Evolutionary conservation across 2,797 vertebrate genomes (phyloP).

Genomic region (Buphagus erythrorhynchus): DNA sequence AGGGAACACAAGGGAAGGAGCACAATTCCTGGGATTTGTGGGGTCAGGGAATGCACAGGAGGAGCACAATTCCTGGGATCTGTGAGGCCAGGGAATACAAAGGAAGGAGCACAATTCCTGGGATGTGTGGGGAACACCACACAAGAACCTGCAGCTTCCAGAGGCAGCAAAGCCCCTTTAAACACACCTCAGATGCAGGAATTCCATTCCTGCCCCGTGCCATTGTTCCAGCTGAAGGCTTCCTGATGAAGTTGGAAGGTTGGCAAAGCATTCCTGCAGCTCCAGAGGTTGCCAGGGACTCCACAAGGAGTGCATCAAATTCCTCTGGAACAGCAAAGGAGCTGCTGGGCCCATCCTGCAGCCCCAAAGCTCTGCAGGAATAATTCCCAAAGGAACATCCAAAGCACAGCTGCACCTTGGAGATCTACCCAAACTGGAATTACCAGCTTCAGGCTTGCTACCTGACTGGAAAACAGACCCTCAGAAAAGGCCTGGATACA

Average conservation of each 20-base stretch:
- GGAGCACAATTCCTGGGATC: not conserved
- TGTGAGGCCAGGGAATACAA: accelerated
- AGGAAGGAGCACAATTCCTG: not conserved
- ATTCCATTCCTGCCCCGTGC: not conserved
- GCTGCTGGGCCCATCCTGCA: not conserved
- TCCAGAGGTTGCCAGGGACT: not conserved
- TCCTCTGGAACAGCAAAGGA: not conserved
- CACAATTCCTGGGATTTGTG: not conserved
- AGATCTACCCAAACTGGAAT: not conserved
- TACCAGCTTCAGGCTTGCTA: accelerated
- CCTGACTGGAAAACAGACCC: not conserved
- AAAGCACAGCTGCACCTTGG: accelerated
- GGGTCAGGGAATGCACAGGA: not conserved
- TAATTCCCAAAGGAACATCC: not conserved
- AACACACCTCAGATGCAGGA: accelerated
- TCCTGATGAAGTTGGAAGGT: not conserved
- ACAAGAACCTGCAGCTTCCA: accelerated
- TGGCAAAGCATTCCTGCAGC: not conserved
- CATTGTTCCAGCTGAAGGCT: not conserved
- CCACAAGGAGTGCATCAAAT: not conserved
- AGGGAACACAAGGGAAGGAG: not conserved
- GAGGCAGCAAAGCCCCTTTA: not conserved
- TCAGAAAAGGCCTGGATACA: not conserved
- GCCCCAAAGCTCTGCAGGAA: not conserved
- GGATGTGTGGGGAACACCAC: not conserved